Evolutionary conservation across 2,113 vertebrate species (phyloP).

Genomic region (Carassius auratus): DNA sequence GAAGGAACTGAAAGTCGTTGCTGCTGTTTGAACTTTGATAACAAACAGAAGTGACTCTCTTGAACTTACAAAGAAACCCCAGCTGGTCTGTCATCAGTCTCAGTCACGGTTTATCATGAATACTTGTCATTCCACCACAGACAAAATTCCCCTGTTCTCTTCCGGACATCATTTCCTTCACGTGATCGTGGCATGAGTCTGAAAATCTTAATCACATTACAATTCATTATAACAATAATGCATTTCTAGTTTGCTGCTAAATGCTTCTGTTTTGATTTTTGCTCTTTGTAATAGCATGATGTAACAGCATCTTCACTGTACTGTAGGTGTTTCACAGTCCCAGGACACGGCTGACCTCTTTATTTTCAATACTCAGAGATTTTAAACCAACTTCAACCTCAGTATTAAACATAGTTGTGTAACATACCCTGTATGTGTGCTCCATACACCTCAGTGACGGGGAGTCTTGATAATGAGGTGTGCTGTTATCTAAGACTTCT

Average conservation of each 20-base stretch:
- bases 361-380: not conserved
- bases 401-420: conserved; percentile 2
- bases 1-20: conserved; percentile 6
- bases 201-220: not conserved
- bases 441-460: not conserved
- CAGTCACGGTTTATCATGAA: not conserved
- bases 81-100: not conserved
- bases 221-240: not conserved
- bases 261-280: not conserved
- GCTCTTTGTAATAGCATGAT: not conserved
- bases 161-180: too few species aligned
- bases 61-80: not conserved
- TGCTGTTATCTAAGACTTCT: not conserved
- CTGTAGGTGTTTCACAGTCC: not conserved
- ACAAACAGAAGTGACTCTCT: not conserved
- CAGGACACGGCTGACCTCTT: not conserved
- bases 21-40: not conserved
- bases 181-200: not conserved
- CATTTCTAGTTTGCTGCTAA: not conserved
- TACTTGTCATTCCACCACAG: conserved; percentile 4
- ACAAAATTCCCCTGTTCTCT: not conserved
- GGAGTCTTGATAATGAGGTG: not conserved
- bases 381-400: not conserved
- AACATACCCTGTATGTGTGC: not conserved
- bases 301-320: not conserved